Evolutionary conservation across 2,797 vertebrate genomes (phyloP).

Genomic region (Coregonus sp.): DNA sequence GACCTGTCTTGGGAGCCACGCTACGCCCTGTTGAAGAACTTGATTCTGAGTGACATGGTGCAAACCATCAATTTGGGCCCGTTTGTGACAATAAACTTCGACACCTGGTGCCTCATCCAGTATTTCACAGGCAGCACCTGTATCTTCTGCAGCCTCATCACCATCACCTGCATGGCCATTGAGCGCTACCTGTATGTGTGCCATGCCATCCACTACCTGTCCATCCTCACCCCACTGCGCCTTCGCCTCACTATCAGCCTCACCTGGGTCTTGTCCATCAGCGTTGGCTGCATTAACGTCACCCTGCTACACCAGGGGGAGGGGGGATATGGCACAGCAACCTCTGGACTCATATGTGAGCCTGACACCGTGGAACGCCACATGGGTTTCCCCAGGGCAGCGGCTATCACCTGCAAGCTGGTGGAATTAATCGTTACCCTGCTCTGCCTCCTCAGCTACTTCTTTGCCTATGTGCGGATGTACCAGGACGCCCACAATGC

Average conservation of each 20-base stretch:
- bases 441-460: constrained; percentile 52
- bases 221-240: constrained; percentile 51
- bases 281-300: constrained; percentile 6
- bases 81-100: constrained; percentile 45
- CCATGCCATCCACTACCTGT: constrained; percentile 58
- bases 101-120: constrained; percentile 59
- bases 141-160: constrained; percentile 59
- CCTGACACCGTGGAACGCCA: constrained; percentile 63
- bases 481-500: constrained; percentile 56
- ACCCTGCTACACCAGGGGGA: constrained; percentile 37
- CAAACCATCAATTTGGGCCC: constrained; percentile 55
- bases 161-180: constrained; percentile 69
- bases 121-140: constrained; percentile 48
- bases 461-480: constrained; percentile 61
- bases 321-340: neutral
- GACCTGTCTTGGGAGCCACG: constrained; percentile 65
- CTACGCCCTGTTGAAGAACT: constrained; percentile 55
- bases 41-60: constrained; percentile 62
- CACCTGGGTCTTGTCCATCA: constrained; percentile 53
- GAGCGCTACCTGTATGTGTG: constrained; percentile 72
- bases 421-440: constrained; percentile 21
- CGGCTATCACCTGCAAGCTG: constrained; percentile 50
- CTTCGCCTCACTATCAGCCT: constrained; percentile 33
- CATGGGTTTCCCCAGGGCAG: constrained; percentile 56
- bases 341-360: constrained; percentile 60